A percentile compares a stretch with the other conserved stretches of the same genome.
phyloP scores from a whole-genome alignment of 2,113 vertebrate species.

The Lampris incognitus region DNA sequence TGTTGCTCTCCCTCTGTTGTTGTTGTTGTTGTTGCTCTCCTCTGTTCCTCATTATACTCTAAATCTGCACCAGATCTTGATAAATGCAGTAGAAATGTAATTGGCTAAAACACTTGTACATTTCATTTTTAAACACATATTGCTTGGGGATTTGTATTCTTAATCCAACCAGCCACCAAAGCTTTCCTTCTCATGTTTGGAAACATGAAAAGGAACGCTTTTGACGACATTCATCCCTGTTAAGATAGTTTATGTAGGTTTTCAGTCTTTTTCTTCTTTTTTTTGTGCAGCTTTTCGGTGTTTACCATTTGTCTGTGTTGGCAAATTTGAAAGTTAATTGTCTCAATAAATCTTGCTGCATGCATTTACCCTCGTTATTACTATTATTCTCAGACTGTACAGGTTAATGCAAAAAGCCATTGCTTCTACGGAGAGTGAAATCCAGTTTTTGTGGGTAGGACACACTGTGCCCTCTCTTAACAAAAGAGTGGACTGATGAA shows the following conservation, averaged over 20 bases:
- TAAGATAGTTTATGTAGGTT: too few relatives aligned
- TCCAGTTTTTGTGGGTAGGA: background rate
- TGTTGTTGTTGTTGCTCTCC: too few relatives aligned
- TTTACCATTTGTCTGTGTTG: background rate
- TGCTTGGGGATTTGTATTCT: background rate
- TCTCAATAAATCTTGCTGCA: background rate
- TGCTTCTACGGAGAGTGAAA: background rate
- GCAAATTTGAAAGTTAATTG: background rate
- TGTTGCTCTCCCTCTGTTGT: too few relatives aligned
- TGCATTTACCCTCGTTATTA: background rate
- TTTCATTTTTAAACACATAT: background rate
- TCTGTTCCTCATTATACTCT: too few relatives aligned
- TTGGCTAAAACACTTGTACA: too few relatives aligned
- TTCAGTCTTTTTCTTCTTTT: too few relatives aligned
- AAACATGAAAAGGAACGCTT: background rate
- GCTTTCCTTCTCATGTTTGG: background rate
- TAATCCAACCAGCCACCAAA: background rate
- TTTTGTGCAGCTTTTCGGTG: background rate
- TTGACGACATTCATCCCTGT: too few relatives aligned
- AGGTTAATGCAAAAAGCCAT: slow-evolving; percentile 6
- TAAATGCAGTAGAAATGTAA: too few relatives aligned
- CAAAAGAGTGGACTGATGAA: background rate
- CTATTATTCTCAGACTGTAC: background rate
- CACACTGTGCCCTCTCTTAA: background rate
- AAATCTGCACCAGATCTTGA: too few relatives aligned